Evolutionary conservation across 2,888 invertebrate species (phyloP).

Genomic region (Laothoe populi): DNA sequence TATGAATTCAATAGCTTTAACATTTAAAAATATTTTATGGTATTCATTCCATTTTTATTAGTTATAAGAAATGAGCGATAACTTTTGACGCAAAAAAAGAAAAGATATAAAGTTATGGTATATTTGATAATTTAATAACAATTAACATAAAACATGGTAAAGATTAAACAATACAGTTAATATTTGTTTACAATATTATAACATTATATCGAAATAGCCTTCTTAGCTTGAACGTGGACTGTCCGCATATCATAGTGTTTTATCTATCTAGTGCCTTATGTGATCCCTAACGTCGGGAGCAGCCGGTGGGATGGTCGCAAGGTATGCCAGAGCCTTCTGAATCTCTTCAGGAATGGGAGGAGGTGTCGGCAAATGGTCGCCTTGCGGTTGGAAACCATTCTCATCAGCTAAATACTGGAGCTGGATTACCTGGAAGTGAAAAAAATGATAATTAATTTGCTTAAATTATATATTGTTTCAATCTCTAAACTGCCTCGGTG

Average conservation of each 20-base stretch:
- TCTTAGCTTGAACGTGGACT: not conserved
- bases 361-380: slow-evolving; percentile 86
- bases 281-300: slow-evolving; percentile 56
- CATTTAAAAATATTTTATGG: too few species aligned
- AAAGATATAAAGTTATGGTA: slow-evolving; percentile 11
- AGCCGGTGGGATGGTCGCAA: slow-evolving; percentile 86
- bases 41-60: not conserved
- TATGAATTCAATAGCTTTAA: too few species aligned
- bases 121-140: slow-evolving; percentile 15
- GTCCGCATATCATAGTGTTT: not conserved
- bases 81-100: not conserved
- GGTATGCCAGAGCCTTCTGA: slow-evolving; percentile 86
- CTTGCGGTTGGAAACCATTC: slow-evolving; percentile 89
- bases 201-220: slow-evolving; percentile 5
- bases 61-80: too few species aligned
- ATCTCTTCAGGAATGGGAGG: slow-evolving; percentile 89
- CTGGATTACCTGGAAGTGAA: slow-evolving; percentile 76
- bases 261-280: slow-evolving; percentile 40
- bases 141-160: slow-evolving; percentile 6
- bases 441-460: not conserved
- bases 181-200: slow-evolving; percentile 3
- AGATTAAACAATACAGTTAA: slow-evolving; percentile 5
- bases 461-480: too few species aligned
- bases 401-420: slow-evolving; percentile 89
- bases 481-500: too few species aligned